A percentile compares a stretch with the other conserved stretches of the same genome.
These are phyloP conservation scores for Zeus faber DNA, from an alignment of 2,113 vertebrate species.

Conservation along the genomic window DNA sequence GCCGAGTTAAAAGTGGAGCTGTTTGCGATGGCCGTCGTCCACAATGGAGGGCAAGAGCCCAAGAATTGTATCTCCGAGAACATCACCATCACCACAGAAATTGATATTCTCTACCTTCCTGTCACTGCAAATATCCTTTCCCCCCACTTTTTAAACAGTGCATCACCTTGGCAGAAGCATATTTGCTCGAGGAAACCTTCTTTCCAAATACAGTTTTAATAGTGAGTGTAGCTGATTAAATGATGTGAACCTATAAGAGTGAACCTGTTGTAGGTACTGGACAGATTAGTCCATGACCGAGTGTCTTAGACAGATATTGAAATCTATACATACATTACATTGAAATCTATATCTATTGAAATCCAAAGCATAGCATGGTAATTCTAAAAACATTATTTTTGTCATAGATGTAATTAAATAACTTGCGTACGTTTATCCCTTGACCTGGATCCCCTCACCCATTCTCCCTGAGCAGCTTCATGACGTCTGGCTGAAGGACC, in stretches of 20 bases:
- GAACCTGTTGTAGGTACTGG: no score
- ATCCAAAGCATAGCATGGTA: neutral
- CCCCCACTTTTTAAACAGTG: neutral
- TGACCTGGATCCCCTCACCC: constrained; percentile 68
- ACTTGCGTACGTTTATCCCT: no score
- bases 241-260: no score
- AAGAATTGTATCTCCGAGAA: constrained; percentile 65
- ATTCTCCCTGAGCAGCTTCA: constrained; percentile 69
- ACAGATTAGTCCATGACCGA: no score
- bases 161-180: neutral
- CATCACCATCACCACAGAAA: constrained; percentile 83
- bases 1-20: constrained; percentile 80
- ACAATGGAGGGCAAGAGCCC: constrained; percentile 45
- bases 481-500: constrained; percentile 47
- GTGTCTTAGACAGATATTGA: no score
- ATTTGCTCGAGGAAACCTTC: neutral
- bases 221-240: no score
- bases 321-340: no score
- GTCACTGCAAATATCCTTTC: constrained; percentile 91
- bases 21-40: constrained; percentile 68
- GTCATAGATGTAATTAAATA: no score
- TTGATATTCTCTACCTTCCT: constrained; percentile 79
- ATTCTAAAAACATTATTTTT: no score
- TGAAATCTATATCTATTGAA: no score
- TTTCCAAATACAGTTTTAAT: no score